These are phyloP conservation scores for Nasonia giraulti DNA, from an alignment of 1,140 invertebrate species.

Conservation along the genomic window DNA sequence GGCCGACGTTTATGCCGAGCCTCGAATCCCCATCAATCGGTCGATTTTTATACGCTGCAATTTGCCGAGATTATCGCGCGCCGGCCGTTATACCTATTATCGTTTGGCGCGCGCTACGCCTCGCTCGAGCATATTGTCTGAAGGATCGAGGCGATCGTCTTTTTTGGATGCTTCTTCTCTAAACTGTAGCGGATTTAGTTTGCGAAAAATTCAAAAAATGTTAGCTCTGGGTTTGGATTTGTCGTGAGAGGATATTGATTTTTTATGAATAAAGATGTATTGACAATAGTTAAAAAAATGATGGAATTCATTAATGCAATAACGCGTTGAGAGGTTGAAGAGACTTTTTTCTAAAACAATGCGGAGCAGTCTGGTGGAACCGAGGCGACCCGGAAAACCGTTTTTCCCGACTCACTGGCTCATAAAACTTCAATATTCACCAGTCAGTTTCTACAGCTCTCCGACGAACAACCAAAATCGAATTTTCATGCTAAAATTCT, in stretches of 20 bases:
- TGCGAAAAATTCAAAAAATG: too few relatives aligned
- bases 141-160: too few relatives aligned
- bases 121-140: too few relatives aligned
- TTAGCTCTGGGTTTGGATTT: too few relatives aligned
- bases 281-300: too few relatives aligned
- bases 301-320: too few relatives aligned
- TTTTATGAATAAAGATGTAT: too few relatives aligned
- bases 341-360: not conserved
- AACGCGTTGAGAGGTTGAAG: not conserved
- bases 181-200: too few relatives aligned
- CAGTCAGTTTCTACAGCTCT: not conserved
- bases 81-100: not conserved
- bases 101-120: not conserved
- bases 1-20: not conserved
- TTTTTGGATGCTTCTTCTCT: too few relatives aligned
- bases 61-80: slow-evolving; percentile 39
- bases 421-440: slow-evolving; percentile 28
- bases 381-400: not conserved
- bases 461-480: not conserved
- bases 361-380: not conserved
- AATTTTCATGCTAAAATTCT: not conserved
- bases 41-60: slow-evolving; percentile 37
- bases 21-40: not conserved
- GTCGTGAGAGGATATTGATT: too few relatives aligned
- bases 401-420: slow-evolving; percentile 22